Evolutionary conservation across 1,140 invertebrate species (phyloP).

Genomic region (Pomphorhynchus laevis): DNA sequence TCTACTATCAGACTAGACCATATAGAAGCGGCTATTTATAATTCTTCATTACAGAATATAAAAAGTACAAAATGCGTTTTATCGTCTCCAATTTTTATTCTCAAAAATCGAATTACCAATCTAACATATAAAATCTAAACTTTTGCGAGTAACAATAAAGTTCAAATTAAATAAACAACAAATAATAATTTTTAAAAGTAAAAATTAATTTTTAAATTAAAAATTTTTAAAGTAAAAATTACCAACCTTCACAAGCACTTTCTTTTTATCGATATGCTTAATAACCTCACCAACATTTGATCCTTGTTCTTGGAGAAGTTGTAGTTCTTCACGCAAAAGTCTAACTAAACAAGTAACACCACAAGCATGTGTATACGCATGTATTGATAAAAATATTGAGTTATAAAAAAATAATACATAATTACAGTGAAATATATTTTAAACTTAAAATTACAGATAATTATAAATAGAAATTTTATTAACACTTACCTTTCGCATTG

Average conservation of each 20-base stretch:
- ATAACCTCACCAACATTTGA: slow-evolving; percentile 98
- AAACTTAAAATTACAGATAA: background rate
- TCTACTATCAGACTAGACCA: too few species aligned
- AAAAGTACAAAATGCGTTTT: too few species aligned
- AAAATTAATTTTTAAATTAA: slow-evolving; percentile 6
- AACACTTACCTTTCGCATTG: slow-evolving; percentile 55
- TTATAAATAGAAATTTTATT: background rate
- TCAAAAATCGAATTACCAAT: too few species aligned
- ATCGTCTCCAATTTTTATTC: too few species aligned
- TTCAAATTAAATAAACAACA: too few species aligned
- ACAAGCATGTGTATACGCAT: background rate
- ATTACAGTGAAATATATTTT: background rate
- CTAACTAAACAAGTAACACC: slow-evolving; percentile 30
- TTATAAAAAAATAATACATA: background rate
- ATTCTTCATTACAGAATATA: too few species aligned
- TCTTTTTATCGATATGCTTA: slow-evolving; percentile 99
- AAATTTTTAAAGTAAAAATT: background rate
- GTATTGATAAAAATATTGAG: background rate
- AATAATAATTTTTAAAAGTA: too few species aligned
- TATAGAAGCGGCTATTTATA: too few species aligned
- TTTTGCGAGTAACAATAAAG: too few species aligned
- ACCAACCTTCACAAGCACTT: slow-evolving; percentile 60
- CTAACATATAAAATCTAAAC: too few species aligned
- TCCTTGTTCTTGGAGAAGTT: slow-evolving; percentile 86
- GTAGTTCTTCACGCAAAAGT: slow-evolving; percentile 78